Evolutionary conservation across 2,113 vertebrate species (phyloP), one percentile per base, ranked within the genome.

Genomic region (Rissa tridactyla): DNA sequence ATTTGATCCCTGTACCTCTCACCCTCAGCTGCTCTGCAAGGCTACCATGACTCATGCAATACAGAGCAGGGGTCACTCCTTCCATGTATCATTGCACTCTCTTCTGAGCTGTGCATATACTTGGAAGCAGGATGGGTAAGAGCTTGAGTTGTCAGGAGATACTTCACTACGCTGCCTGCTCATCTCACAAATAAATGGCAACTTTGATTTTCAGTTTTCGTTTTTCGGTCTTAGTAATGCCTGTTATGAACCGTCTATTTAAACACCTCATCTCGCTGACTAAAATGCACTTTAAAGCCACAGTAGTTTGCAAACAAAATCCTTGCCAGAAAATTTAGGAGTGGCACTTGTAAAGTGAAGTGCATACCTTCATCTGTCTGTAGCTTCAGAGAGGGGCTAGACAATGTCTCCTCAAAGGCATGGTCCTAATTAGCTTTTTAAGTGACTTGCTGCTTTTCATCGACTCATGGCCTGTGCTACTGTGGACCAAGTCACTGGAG

Each of bases 81-180:
- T 22, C 21, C 47, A 13, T 0, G 13, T 34, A 34, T 18, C 14
- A 18, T 2, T 18, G 20, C 46, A 5, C 9, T 26, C 1, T 2
- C n/a, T 91, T 75, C 71, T 51, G 51, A 55, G 71, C 46, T 55
- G 32, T 34, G 68, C 15, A 54, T 29, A 25, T 46, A 40, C 65
- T 22, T 46, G 25, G 55, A 90, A 44, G 25, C 34, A 80, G 44
- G 77, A 22, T 23, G 34, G 19, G 38, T 29, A 85, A 78, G 23
- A 29, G 36, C 21, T 47, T 38, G 32, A 7, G 0, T 46, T 20
- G 13, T 20, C 49, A 64, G 44, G n/a, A 64, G 38, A 40, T 72
- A 40, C 14, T 55, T 82, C n/a, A 42, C 83, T 57, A 47, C n/a
- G 34, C 42, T 65, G 51, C 66, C 79, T 44, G 38, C 30, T 87